Conservation (phyloP, 2,797 vertebrate species). For the Poeciliopsis gracilis region DNA sequence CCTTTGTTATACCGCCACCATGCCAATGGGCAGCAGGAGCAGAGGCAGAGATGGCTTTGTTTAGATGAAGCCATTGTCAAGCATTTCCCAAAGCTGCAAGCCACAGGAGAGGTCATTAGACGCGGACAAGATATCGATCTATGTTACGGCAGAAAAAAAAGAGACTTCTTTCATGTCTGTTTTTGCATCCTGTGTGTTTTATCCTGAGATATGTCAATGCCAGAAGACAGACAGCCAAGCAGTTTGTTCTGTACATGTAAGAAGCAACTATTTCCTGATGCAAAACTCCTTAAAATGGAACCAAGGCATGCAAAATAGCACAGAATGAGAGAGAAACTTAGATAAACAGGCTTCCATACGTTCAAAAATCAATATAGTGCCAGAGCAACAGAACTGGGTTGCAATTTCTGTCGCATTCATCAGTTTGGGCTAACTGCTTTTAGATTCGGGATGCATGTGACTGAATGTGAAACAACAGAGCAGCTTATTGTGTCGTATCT, state of each 20-base stretch:
- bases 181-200: conserved; percentile 20
- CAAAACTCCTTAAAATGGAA: conserved; percentile 9
- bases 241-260: background rate
- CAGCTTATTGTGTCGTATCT: conserved; percentile 64
- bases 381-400: background rate
- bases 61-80: conserved; percentile 46
- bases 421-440: conserved; percentile 15
- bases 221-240: background rate
- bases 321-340: background rate
- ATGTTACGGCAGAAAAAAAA: conserved; percentile 28
- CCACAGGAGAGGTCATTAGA: conserved; percentile 57
- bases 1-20: conserved; percentile 63
- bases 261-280: background rate
- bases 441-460: conserved; percentile 63
- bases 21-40: conserved; percentile 68
- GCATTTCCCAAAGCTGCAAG: conserved; percentile 28
- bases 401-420: conserved; percentile 8
- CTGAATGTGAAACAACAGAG: conserved; percentile 65
- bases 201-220: background rate
- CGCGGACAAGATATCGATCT: conserved; percentile 60
- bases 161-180: background rate
- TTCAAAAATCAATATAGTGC: background rate
- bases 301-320: background rate
- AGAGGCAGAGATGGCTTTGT: conserved; percentile 44
- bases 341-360: background rate